These are phyloP conservation scores for Zaprionus africanus DNA, from an alignment of 1,140 invertebrate genomes.

Conservation along the genomic window DNA sequence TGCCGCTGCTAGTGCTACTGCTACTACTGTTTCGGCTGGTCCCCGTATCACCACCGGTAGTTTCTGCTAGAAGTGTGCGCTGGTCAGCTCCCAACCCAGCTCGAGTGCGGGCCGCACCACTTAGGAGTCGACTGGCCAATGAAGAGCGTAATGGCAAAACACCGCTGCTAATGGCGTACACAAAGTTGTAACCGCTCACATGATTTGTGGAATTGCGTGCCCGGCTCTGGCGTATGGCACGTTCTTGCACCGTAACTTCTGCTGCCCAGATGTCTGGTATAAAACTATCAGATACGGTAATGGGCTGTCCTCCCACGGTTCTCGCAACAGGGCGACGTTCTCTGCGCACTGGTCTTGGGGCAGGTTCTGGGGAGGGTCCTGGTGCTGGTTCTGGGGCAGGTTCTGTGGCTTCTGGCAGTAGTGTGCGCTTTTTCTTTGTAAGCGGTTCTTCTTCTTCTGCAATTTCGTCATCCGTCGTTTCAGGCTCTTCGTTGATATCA, in stretches of 20 bases:
- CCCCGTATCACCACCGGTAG: not conserved
- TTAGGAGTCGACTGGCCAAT: constrained; percentile 33
- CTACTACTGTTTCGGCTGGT: constrained; percentile 34
- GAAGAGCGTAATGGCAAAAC: constrained; percentile 64
- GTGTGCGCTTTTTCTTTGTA: constrained; percentile 84
- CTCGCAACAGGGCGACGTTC: constrained; percentile 1
- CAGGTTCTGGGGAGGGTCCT: not conserved
- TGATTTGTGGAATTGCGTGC: constrained; percentile 58
- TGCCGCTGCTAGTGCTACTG: constrained; percentile 35
- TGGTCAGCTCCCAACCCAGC: not conserved
- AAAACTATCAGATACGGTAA: constrained; percentile 49
- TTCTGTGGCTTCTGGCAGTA: not conserved
- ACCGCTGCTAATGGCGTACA: constrained; percentile 83
- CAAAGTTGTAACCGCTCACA: constrained; percentile 77
- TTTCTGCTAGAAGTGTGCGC: not conserved
- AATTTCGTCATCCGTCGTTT: constrained; percentile 45
- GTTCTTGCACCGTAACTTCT: constrained; percentile 80
- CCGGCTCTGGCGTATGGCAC: constrained; percentile 66
- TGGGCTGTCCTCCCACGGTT: not conserved
- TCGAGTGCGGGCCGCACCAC: constrained; percentile 13
- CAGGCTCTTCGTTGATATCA: constrained; percentile 88
- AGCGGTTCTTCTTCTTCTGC: constrained; percentile 47
- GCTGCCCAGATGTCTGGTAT: constrained; percentile 84
- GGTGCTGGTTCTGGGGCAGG: not conserved
- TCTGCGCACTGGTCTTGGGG: constrained; percentile 6